Evolutionary conservation across 1,140 invertebrate genomes (phyloP).

Genomic region (Tetramorium alpestre): DNA sequence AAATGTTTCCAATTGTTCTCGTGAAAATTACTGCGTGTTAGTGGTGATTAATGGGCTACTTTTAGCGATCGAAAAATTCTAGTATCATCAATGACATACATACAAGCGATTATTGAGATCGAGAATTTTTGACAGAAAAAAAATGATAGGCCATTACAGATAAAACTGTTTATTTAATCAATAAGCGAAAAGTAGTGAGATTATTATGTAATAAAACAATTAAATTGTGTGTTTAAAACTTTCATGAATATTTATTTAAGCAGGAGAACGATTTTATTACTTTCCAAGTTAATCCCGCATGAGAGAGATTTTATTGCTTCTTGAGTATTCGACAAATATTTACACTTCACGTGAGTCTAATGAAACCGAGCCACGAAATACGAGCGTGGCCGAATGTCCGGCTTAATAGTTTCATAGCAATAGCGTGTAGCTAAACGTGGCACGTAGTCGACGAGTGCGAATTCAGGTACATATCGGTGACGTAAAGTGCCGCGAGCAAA

Average conservation of each 20-base stretch:
- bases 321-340: conserved; percentile 18
- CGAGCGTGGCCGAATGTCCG: not conserved
- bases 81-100: too few relatives aligned
- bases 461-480: conserved; percentile 64
- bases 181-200: too few relatives aligned
- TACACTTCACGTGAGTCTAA: conserved; percentile 17
- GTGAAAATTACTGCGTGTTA: too few relatives aligned
- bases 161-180: too few relatives aligned
- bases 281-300: not conserved
- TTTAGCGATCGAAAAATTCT: too few relatives aligned
- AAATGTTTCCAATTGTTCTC: too few relatives aligned
- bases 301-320: not conserved
- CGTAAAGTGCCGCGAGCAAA: conserved; percentile 63
- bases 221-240: not conserved
- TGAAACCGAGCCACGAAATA: conserved; percentile 22
- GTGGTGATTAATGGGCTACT: too few relatives aligned
- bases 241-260: not conserved
- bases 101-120: too few relatives aligned
- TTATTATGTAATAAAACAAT: too few relatives aligned
- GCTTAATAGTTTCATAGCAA: conserved; percentile 42
- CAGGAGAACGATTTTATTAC: not conserved
- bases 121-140: too few relatives aligned
- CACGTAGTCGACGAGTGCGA: conserved; percentile 44
- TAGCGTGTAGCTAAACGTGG: conserved; percentile 19
- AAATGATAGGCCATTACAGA: too few relatives aligned